Percentiles rank a stretch among this genome's conserved stretches.
Evolutionary conservation across 2,888 invertebrate genomes (phyloP).

Genomic region (Julus scanicus): DNA sequence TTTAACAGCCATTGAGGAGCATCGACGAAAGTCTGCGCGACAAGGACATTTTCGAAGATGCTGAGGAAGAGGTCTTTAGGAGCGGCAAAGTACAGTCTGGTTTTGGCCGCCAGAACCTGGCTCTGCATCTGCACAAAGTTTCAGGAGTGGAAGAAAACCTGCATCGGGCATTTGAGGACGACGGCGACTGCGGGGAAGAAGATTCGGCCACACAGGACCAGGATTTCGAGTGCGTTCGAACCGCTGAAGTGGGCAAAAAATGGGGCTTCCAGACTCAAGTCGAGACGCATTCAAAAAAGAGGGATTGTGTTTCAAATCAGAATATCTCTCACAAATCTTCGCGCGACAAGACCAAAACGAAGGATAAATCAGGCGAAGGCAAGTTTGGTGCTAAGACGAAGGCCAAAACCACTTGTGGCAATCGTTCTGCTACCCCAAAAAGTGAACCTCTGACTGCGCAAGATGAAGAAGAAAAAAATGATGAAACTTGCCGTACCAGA

Average conservation of each 20-base stretch:
- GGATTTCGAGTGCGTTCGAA: constrained; percentile 37
- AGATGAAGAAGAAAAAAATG: too few species aligned
- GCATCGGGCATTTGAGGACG: constrained; percentile 9
- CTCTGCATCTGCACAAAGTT: constrained; percentile 49
- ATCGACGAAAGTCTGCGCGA: neutral
- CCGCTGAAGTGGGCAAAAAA: neutral
- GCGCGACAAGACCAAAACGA: neutral
- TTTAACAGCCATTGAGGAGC: neutral
- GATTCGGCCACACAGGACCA: neutral
- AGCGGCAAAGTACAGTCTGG: neutral
- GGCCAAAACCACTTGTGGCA: neutral
- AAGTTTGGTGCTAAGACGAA: neutral
- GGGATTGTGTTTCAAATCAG: neutral
- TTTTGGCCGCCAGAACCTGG: constrained; percentile 17
- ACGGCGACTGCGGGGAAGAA: neutral
- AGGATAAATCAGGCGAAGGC: neutral
- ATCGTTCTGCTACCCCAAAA: too few species aligned
- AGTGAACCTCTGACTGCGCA: too few species aligned
- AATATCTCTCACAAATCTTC: neutral
- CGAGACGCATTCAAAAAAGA: neutral
- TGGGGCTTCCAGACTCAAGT: neutral
- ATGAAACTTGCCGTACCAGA: too few species aligned
- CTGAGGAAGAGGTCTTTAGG: neutral
- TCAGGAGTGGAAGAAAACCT: constrained; percentile 50
- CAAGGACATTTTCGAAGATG: constrained; percentile 1